phyloP scores from a whole-genome alignment of 2,888 invertebrate genomes.

The Diaperis boleti region DNA sequence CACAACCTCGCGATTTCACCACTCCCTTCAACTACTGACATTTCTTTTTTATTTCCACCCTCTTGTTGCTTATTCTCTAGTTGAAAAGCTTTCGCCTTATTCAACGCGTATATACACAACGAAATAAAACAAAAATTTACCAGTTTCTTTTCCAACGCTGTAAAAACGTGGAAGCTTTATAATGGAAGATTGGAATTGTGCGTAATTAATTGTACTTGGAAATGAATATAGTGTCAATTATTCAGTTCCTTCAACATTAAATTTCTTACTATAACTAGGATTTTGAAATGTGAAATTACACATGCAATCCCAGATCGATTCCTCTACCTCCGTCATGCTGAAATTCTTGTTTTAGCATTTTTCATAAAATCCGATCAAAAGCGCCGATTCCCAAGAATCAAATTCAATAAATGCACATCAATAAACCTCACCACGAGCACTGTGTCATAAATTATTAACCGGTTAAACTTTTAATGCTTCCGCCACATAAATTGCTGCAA shows the following conservation, averaged over 20 bases:
- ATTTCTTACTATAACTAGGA: too few species aligned
- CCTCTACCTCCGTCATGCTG: too few species aligned
- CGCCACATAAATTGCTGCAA: slow-evolving; percentile 16
- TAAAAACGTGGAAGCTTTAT: too few species aligned
- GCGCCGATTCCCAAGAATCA: background rate
- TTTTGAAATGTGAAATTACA: too few species aligned
- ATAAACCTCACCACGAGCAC: background rate
- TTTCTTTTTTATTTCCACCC: slow-evolving; percentile 19
- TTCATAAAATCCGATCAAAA: background rate
- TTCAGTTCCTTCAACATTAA: too few species aligned
- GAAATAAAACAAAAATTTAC: slow-evolving; percentile 20
- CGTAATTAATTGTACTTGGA: too few species aligned
- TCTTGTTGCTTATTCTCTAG: slow-evolving; percentile 23
- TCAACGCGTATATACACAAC: too few species aligned
- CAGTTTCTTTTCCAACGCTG: slow-evolving; percentile 10
- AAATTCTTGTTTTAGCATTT: too few species aligned
- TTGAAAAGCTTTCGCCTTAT: slow-evolving; percentile 24
- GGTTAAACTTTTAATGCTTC: slow-evolving; percentile 19
- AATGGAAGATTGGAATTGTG: too few species aligned
- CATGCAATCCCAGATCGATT: too few species aligned
- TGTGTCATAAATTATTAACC: slow-evolving; percentile 26
- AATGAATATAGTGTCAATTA: too few species aligned
- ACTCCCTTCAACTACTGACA: background rate
- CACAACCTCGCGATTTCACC: background rate
- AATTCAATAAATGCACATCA: slow-evolving; percentile 15